phyloP scores from a whole-genome alignment of 92 coral and sea anemone genomes.

The Desmophyllum pertusum region DNA sequence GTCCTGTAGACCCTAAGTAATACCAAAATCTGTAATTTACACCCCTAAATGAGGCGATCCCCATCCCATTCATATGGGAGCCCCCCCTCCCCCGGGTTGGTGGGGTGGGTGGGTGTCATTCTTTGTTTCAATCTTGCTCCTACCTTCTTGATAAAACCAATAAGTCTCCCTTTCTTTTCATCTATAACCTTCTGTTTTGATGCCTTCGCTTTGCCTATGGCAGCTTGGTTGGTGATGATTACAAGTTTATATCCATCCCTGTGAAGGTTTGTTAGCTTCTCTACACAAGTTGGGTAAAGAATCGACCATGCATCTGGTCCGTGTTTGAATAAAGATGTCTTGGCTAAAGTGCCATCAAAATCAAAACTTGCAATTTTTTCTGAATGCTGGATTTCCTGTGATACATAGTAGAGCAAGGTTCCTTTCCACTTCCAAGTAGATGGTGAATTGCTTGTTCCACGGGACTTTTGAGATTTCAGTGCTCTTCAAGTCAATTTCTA shows the following conservation, averaged over 20 bases:
- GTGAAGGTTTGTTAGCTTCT: constrained; percentile 49
- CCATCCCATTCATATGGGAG: no score
- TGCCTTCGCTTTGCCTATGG: constrained; percentile 70
- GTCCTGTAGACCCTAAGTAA: no score
- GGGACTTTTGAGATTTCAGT: background rate
- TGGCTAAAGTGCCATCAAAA: constrained; percentile 73
- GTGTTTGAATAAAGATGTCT: constrained; percentile 71
- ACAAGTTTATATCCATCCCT: constrained; percentile 69
- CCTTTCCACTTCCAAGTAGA: constrained; percentile 66
- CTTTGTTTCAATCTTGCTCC: background rate
- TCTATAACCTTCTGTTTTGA: constrained; percentile 60
- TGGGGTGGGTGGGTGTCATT: no score
- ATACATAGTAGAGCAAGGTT: constrained; percentile 54
- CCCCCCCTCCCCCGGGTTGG: no score
- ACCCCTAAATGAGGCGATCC: no score
- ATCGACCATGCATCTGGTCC: constrained; percentile 78
- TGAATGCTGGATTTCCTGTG: constrained; percentile 48
- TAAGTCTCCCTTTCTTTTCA: constrained; percentile 64
- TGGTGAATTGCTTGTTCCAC: background rate
- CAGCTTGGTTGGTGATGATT: constrained; percentile 77
- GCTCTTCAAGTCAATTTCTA: background rate
- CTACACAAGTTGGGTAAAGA: constrained; percentile 54
- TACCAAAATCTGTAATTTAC: no score
- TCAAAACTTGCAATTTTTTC: constrained; percentile 76
- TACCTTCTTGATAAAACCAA: constrained; percentile 69